These are phyloP conservation scores for Drosophila atripex DNA, from an alignment of 2,888 invertebrate species.

Conservation along the genomic window DNA sequence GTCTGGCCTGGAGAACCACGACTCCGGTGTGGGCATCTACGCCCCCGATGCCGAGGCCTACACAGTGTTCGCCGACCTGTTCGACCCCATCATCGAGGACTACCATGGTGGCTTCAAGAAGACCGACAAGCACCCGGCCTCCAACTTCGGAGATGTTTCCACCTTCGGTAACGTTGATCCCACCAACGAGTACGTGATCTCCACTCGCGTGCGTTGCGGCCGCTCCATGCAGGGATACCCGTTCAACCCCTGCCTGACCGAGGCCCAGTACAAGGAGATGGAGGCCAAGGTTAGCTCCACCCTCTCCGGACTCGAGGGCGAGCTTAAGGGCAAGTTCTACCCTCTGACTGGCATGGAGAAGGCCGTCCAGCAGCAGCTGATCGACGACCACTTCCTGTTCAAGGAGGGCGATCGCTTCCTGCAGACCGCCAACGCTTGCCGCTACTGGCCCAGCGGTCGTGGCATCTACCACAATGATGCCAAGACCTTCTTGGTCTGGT, in stretches of 20 bases:
- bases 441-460: conserved; percentile 98
- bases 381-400: conserved; percentile 99
- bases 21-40: conserved; percentile 98
- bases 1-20: conserved; percentile 98
- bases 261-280: conserved; percentile 99
- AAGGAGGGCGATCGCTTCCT: conserved; percentile 94
- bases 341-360: conserved; percentile 98
- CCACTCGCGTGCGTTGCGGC: conserved; percentile 98
- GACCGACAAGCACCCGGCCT: conserved; percentile 96
- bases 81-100: conserved; percentile 99
- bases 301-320: conserved; percentile 92
- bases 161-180: conserved; percentile 97
- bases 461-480: conserved; percentile 99
- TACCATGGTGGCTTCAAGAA: conserved; percentile 98
- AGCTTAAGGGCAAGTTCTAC: conserved; percentile 97
- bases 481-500: conserved; percentile 99
- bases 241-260: conserved; percentile 98
- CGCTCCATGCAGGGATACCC: conserved; percentile 97
- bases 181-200: conserved; percentile 94
- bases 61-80: conserved; percentile 94
- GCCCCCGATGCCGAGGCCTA: conserved; percentile 98
- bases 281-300: conserved; percentile 94
- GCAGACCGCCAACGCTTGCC: conserved; percentile 97
- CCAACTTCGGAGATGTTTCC: conserved; percentile 96
- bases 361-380: conserved; percentile 97